Evolutionary conservation across 2,888 invertebrate genomes (phyloP).

Genomic region (Neocrepidodera transversa): DNA sequence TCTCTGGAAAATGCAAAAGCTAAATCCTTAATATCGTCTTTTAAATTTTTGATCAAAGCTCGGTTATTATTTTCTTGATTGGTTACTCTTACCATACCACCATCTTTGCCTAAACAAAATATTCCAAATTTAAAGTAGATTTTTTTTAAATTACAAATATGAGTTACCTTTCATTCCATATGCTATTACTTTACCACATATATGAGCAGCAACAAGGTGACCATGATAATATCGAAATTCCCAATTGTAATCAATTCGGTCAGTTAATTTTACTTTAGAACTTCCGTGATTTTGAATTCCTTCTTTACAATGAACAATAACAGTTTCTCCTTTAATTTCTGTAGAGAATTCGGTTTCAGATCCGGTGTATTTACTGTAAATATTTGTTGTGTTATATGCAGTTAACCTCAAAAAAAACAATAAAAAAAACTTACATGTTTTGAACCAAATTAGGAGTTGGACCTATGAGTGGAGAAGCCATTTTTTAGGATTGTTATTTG

Average conservation of each 20-base stretch:
- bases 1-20: conserved; percentile 85
- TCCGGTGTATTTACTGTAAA: conserved; percentile 54
- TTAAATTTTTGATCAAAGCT: conserved; percentile 84
- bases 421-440: conserved; percentile 48
- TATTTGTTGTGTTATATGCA: neutral
- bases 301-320: conserved; percentile 73
- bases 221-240: conserved; percentile 87
- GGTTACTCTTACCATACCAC: conserved; percentile 84
- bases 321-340: conserved; percentile 62
- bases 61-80: conserved; percentile 79
- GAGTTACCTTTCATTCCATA: conserved; percentile 87
- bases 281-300: conserved; percentile 82
- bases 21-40: conserved; percentile 88
- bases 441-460: conserved; percentile 48
- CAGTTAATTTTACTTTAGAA: conserved; percentile 84
- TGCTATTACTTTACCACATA: conserved; percentile 84
- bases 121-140: neutral
- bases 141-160: neutral
- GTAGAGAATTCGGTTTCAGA: conserved; percentile 56
- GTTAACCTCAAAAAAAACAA: neutral
- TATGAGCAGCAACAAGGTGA: conserved; percentile 87
- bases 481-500: neutral
- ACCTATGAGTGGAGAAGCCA: conserved; percentile 39
- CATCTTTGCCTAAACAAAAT: conserved; percentile 55
- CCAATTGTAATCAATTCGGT: conserved; percentile 93